Conservation (phyloP, 1,140 invertebrate genomes). For the Drosophila subobscura region DNA sequence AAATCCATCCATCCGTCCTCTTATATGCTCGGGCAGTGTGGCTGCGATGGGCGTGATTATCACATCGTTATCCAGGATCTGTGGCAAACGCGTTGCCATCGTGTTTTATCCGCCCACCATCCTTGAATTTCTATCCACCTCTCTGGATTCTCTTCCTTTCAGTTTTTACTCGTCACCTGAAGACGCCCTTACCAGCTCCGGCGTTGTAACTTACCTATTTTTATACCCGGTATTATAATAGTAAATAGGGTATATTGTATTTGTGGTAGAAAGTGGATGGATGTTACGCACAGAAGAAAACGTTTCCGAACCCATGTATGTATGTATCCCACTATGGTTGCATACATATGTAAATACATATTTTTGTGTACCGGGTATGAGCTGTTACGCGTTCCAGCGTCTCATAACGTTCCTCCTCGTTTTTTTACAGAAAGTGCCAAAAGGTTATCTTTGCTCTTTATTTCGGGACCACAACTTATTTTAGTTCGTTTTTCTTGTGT, state of each 20-base stretch:
- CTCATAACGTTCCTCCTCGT: no score
- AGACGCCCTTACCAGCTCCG: background rate
- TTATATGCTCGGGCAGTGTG: conserved; percentile 52
- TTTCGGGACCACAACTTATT: conserved; percentile 38
- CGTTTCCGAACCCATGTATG: no score
- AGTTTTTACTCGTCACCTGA: background rate
- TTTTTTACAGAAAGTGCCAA: conserved; percentile 10
- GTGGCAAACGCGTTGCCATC: conserved; percentile 48
- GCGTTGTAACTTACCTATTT: no score
- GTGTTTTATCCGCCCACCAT: conserved; percentile 14
- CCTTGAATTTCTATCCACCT: background rate
- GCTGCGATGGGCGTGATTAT: conserved; percentile 69
- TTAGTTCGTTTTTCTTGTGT: conserved; percentile 41
- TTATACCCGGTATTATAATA: no score
- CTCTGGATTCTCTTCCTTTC: no score
- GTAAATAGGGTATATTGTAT: no score
- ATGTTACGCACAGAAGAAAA: no score
- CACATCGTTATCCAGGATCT: conserved; percentile 80
- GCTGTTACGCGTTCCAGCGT: no score
- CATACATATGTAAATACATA: no score
- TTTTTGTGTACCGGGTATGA: no score
- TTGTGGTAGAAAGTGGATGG: no score
- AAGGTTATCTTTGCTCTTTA: conserved; percentile 48
- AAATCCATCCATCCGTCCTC: conserved; percentile 17
- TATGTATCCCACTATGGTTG: no score